phyloP scores from a whole-genome alignment of 1,140 invertebrate genomes.

The Oryzaephilus surinamensis region DNA sequence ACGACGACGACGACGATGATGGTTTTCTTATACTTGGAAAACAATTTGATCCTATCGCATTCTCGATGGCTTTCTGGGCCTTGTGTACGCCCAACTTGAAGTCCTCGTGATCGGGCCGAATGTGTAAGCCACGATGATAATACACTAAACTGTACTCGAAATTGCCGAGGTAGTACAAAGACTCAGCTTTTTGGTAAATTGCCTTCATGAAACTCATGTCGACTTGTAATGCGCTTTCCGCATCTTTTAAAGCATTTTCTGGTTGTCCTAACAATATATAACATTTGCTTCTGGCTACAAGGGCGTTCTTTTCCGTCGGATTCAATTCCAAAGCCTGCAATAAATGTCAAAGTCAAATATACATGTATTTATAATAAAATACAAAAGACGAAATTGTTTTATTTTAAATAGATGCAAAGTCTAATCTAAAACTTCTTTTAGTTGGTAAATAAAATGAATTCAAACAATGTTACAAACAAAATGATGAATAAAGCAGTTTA shows the following conservation, averaged over 20 bases:
- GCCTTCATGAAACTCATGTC: conserved; percentile 72
- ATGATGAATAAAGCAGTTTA: no score
- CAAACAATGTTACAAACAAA: no score
- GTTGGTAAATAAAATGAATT: no score
- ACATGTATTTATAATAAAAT: neutral
- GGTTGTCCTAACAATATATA: conserved; percentile 80
- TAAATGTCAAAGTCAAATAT: conserved; percentile 13
- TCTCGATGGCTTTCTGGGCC: conserved; percentile 87
- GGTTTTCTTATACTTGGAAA: no score
- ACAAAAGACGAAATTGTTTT: no score
- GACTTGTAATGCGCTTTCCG: conserved; percentile 64
- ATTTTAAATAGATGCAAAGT: no score
- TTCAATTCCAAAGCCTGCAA: conserved; percentile 79
- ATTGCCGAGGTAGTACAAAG: conserved; percentile 81
- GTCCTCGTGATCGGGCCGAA: conserved; percentile 73
- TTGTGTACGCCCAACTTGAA: conserved; percentile 89
- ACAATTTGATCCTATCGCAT: conserved; percentile 59
- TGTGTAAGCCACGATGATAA: conserved; percentile 75
- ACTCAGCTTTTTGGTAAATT: conserved; percentile 87
- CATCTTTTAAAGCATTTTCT: conserved; percentile 70
- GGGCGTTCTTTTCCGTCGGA: conserved; percentile 70
- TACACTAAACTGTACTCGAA: conserved; percentile 89
- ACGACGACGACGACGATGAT: no score
- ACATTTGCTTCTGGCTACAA: conserved; percentile 83
- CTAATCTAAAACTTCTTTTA: no score